Evolutionary conservation across 1,140 invertebrate genomes (phyloP).

Genomic region (Sogatella furcifera): DNA sequence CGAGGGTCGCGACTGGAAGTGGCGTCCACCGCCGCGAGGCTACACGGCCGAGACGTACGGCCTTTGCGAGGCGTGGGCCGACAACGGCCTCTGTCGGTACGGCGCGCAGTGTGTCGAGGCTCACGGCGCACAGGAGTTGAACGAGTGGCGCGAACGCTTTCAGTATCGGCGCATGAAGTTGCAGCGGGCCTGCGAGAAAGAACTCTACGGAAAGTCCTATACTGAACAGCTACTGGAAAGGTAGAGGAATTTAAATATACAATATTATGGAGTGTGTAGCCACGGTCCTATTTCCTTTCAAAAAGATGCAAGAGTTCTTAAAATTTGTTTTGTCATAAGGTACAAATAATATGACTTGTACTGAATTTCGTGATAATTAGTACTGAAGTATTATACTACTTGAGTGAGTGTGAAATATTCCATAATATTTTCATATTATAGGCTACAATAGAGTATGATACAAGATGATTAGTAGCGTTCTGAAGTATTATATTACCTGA

Average conservation of each 20-base stretch:
- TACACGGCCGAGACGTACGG: slow-evolving; percentile 38
- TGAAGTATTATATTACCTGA: too few relatives aligned
- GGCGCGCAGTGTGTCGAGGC: slow-evolving; percentile 64
- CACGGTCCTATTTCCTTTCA: too few relatives aligned
- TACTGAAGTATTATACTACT: too few relatives aligned
- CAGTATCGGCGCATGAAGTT: slow-evolving; percentile 51
- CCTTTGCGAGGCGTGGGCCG: slow-evolving; percentile 44
- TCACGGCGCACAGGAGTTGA: slow-evolving; percentile 56
- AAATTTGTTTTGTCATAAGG: too few relatives aligned
- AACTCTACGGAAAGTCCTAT: slow-evolving; percentile 53
- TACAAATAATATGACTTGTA: too few relatives aligned
- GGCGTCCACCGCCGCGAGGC: slow-evolving; percentile 53
- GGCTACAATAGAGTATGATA: too few relatives aligned
- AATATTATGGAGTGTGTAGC: neutral
- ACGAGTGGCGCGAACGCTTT: slow-evolving; percentile 64
- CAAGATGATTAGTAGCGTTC: too few relatives aligned
- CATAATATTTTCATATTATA: too few relatives aligned
- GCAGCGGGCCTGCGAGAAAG: slow-evolving; percentile 52
- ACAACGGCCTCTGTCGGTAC: slow-evolving; percentile 46
- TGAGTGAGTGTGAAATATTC: too few relatives aligned
- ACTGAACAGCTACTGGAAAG: slow-evolving; percentile 54
- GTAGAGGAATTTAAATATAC: slow-evolving; percentile 22
- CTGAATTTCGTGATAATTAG: too few relatives aligned
- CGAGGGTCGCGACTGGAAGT: slow-evolving; percentile 58
- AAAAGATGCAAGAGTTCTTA: too few relatives aligned